Base-by-base conservation (phyloP, 2,113 vertebrate genomes). In the Toxotes chatareus region DNA sequence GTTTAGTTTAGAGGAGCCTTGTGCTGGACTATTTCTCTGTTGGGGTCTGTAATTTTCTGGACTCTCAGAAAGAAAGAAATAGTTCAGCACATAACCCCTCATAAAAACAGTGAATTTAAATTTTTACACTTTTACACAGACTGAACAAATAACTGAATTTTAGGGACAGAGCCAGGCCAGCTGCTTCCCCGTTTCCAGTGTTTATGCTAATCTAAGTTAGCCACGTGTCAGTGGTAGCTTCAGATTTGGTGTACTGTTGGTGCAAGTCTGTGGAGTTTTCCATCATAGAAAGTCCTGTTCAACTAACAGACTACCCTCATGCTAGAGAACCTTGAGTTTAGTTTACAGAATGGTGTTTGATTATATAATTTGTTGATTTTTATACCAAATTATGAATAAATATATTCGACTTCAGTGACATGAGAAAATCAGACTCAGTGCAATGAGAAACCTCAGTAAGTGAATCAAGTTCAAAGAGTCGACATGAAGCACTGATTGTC, bases 401-500 rank as follows among this genome's bases (percentile, higher is more conserved):
- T 59, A 16, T 16, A 80, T 74, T 76, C 40, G 47, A 63, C 31
- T 61, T 53, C 14, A 42, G n/a, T 17, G 19, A 80, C 6, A 2
- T 19, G 31, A 23, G 4, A 46, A 61, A 67, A 74, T 69, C 11
- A 40, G 42, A 31, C 61, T 80, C 12, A 23, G 21, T 57, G 82
- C 31, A 66, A 79, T 23, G 13, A 73, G 65, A 40, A 75, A 75
- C 77, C 72, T 77, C 65, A 79, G 85, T 69, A 31, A 79, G 63
- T 82, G 69, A 79, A 78, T 83, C 49, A 38, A 79, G 76, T 90
- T 87, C 79, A 83, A 72, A 82, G 62, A 84, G 66, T 75, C 85
- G 85, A 73, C 88, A 72, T 47, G 56, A 57, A 62, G 36, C 86
- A 69, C 70, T 72, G 81, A 88, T 85, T 88, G 57, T 88, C 76